phyloP scores from a whole-genome alignment of 2,797 vertebrate genomes.

The Knipowitschia caucasica region DNA sequence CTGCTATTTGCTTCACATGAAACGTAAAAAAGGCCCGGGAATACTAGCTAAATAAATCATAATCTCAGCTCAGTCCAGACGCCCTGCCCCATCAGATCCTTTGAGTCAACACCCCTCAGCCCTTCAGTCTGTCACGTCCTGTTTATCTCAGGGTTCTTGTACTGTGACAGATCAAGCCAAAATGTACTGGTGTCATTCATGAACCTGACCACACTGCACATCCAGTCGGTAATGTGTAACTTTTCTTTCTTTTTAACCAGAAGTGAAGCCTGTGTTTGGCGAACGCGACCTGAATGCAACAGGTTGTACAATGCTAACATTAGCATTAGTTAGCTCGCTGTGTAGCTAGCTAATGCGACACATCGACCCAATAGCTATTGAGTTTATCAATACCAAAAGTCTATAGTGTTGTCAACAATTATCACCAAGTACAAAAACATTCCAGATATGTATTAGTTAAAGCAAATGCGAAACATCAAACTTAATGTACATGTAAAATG shows the following conservation, averaged over 20 bases:
- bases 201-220: constrained; percentile 11
- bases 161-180: constrained; percentile 11
- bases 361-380: neutral
- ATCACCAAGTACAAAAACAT: neutral
- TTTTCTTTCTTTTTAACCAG: neutral
- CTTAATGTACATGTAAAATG: neutral
- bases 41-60: no score
- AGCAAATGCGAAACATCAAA: neutral
- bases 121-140: constrained; percentile 21
- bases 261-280: neutral
- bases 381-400: neutral
- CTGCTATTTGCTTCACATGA: no score
- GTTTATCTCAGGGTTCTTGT: constrained; percentile 19
- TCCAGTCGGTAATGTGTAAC: constrained; percentile 41
- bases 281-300: constrained; percentile 39
- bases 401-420: neutral
- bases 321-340: constrained; percentile 22
- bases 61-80: no score
- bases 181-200: constrained; percentile 29
- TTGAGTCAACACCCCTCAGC: no score
- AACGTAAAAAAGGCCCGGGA: no score
- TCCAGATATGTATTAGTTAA: neutral
- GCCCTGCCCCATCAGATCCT: no score
- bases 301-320: constrained; percentile 57
- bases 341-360: constrained; percentile 22